Conservation (phyloP, 2,113 vertebrate genomes). For the Hippocampus guttulatus region DNA sequence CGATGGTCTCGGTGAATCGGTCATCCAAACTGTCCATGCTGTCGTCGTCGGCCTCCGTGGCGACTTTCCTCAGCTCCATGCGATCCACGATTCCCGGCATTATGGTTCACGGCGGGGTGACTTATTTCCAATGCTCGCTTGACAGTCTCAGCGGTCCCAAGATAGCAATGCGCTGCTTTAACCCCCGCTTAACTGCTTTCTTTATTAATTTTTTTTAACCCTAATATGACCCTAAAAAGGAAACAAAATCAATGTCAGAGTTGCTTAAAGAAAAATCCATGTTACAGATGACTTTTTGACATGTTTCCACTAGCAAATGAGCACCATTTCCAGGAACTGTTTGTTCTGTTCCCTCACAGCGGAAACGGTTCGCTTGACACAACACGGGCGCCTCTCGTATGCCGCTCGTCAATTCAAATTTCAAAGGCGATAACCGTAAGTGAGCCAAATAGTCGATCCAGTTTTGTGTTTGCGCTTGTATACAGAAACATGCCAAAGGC, state of each 20-base stretch:
- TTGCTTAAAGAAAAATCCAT: neutral
- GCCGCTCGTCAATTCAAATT: neutral
- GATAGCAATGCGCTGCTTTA: neutral
- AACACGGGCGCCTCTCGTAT: conserved; percentile 1
- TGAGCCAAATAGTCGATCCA: neutral
- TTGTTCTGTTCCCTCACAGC: conserved; percentile 19
- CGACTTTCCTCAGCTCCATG: conserved; percentile 88
- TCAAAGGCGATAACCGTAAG: neutral
- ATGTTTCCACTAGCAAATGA: neutral
- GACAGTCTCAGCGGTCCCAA: conserved; percentile 6
- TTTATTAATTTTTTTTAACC: too few species aligned
- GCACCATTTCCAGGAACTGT: conserved; percentile 28
- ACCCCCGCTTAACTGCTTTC: neutral
- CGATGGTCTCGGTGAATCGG: conserved; percentile 67
- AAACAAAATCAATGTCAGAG: neutral
- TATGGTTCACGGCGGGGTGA: neutral
- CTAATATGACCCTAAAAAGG: neutral
- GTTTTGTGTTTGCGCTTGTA: neutral
- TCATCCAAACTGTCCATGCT: conserved; percentile 83
- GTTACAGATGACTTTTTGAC: conserved; percentile 4
- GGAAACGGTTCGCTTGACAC: conserved; percentile 1
- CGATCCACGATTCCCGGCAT: conserved; percentile 77
- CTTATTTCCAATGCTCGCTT: neutral
- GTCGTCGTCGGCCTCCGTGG: conserved; percentile 81
- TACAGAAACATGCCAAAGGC: neutral